Percentiles rank a stretch among this genome's conserved stretches.
Conservation (phyloP, 2,888 invertebrate species). For the Nemotelus nigrinus region DNA sequence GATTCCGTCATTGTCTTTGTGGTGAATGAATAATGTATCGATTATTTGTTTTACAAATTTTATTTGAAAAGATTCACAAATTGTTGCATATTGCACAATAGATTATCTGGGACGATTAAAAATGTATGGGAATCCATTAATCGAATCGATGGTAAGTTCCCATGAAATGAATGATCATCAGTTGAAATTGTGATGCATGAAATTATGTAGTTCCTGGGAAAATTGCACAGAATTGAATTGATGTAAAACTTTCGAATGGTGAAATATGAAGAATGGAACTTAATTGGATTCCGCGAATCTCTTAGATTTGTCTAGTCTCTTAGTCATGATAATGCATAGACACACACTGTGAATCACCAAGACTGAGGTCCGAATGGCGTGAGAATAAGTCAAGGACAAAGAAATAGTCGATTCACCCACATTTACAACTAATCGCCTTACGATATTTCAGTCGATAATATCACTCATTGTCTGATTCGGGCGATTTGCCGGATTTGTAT, state of each 20-base stretch:
- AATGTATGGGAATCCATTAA: neutral
- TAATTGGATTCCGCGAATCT: constrained; percentile 11
- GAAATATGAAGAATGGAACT: constrained; percentile 1
- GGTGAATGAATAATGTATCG: neutral
- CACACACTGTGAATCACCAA: neutral
- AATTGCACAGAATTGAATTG: neutral
- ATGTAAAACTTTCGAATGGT: neutral
- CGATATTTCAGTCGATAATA: neutral
- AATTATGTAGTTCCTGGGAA: neutral
- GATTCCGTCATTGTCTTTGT: neutral
- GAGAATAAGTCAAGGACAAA: constrained; percentile 18
- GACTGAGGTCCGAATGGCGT: neutral
- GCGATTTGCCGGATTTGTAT: neutral
- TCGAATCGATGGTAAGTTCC: too few species aligned
- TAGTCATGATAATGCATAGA: neutral
- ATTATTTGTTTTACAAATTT: neutral
- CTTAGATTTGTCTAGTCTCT: neutral
- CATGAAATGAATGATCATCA: too few species aligned
- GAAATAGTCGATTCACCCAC: constrained; percentile 2
- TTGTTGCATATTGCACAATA: neutral
- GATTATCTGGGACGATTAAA: neutral
- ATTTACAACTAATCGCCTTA: neutral
- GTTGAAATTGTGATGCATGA: neutral
- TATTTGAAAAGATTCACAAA: neutral
- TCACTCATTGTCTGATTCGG: neutral